Evolutionary conservation across 2,797 vertebrate genomes (phyloP).

Genomic region (Nasua narica): DNA sequence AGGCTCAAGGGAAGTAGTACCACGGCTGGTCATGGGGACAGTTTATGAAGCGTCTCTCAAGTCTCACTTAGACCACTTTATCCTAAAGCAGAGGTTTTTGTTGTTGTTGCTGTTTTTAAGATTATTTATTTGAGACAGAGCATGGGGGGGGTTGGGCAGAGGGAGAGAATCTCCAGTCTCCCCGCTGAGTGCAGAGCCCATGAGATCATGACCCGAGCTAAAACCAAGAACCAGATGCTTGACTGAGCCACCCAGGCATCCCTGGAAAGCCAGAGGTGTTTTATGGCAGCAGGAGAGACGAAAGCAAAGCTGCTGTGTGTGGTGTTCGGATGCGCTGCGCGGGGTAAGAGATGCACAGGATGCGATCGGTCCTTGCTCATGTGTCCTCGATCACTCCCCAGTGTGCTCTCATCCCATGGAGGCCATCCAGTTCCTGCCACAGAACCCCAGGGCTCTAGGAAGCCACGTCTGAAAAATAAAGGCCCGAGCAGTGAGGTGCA

Average conservation of each 20-base stretch:
- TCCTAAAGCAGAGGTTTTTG: background rate
- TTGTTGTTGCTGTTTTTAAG: background rate
- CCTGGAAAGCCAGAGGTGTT: background rate
- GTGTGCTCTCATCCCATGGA: background rate
- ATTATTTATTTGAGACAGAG: background rate
- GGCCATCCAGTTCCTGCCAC: background rate
- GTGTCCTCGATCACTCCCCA: background rate
- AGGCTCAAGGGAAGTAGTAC: background rate
- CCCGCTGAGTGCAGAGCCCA: background rate
- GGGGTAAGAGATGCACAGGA: background rate
- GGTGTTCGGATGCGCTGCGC: no score
- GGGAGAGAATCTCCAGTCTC: background rate
- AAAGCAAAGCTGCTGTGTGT: background rate
- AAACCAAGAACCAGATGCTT: background rate
- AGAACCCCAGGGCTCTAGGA: background rate
- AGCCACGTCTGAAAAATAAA: background rate
- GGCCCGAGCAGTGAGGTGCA: background rate
- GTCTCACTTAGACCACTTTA: background rate
- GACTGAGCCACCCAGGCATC: background rate
- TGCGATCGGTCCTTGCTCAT: background rate
- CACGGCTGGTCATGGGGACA: background rate
- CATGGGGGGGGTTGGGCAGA: background rate
- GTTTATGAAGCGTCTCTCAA: background rate
- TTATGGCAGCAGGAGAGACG: background rate
- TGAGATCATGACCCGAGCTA: background rate